Evolutionary conservation across 2,797 vertebrate genomes (phyloP), one percentile per base, ranked within the genome.

Genomic region (Enoplosus armatus): DNA sequence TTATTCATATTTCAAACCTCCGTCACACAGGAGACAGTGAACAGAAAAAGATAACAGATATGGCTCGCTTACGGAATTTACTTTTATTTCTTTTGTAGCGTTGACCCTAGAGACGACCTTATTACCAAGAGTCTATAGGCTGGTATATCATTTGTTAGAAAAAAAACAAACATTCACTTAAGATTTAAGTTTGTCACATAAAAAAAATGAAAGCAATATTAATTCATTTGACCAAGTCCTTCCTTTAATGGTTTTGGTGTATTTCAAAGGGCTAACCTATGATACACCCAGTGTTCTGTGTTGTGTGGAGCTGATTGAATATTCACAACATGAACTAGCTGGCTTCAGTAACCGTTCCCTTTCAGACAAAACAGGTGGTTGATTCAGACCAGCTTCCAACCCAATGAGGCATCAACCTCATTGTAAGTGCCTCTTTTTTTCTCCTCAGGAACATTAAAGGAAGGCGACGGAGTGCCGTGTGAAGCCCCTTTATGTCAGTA

Each of bases 331-430:
- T 63, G 51, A 81, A 69, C 55, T 22, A 4, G 41, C 58, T 62
- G 65, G 27, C 69, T 63, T 69, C 37, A 22, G 11, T 20, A 8
- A 58, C 51, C 64, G n/a, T 58, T 80, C 16, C 61, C 51, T 79
- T 72, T 80, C 76, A 81, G 70, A 70, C 56, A 33, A 74, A 80
- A 78, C 83, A 87, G 82, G 89, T 88, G 83, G 77, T 75, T 64
- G 41, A 75, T 77, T 87, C 48, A 45, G 60, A 74, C 31, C 66
- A 75, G 65, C 11, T 12, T 68, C 68, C 80, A 68, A 39, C 37
- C 48, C 59, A 58, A 64, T 20, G 37, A 76, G 51, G 27, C 67
- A 53, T 37, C 29, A 33, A 60, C 62, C 53, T 74, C 45, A 51
- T 67, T 61, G 22, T 55, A 50, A 63, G 39, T 10, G 26, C 51